A percentile compares a stretch with the other conserved stretches of the same genome.
These are phyloP conservation scores for Lerema accius DNA, from an alignment of 1,140 invertebrate genomes.

Conservation along the genomic window DNA sequence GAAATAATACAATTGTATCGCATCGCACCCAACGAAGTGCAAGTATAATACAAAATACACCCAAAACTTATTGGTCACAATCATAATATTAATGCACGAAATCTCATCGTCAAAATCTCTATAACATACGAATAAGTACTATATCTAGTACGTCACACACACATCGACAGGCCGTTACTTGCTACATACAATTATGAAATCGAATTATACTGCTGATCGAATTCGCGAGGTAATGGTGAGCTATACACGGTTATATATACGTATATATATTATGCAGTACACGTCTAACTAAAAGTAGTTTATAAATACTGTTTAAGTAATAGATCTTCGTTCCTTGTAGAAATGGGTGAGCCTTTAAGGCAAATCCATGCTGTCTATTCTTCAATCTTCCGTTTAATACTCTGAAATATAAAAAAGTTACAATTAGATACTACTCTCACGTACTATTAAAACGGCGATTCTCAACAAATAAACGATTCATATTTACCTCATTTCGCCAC, in stretches of 20 bases:
- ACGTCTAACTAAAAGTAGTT: constrained; percentile 72
- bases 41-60: constrained; percentile 9
- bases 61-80: constrained; percentile 25
- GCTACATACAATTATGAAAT: constrained; percentile 22
- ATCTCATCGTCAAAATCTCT: background rate
- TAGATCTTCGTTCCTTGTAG: constrained; percentile 76
- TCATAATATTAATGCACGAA: constrained; percentile 7
- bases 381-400: constrained; percentile 56
- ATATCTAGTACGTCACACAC: constrained; percentile 12
- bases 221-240: constrained; percentile 65
- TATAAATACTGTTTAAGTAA: constrained; percentile 79
- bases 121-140: background rate
- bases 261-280: constrained; percentile 53
- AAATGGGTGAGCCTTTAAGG: constrained; percentile 53
- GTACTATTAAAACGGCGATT: too few relatives aligned
- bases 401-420: constrained; percentile 52
- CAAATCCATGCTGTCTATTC: constrained; percentile 46
- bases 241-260: constrained; percentile 53
- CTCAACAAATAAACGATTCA: too few relatives aligned
- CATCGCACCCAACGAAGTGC: background rate
- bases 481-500: constrained; percentile 64
- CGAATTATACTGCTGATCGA: constrained; percentile 47
- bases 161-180: constrained; percentile 11
- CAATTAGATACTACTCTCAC: too few relatives aligned
- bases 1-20: background rate